Evolutionary conservation across 1,140 invertebrate species (phyloP).

Genomic region (Himalopsyche phryganea): DNA sequence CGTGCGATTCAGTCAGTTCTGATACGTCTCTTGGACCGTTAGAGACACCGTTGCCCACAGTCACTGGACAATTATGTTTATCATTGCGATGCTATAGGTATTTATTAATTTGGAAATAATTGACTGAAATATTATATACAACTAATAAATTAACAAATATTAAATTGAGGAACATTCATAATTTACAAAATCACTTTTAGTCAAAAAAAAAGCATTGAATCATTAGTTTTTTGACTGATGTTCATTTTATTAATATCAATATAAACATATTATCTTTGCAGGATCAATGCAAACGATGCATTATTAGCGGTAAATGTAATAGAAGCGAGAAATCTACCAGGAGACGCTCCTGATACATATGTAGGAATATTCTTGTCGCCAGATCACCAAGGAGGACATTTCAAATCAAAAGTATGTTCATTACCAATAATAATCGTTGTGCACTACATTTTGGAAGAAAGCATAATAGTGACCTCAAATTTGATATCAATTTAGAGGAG

Average conservation of each 20-base stretch:
- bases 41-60: conserved; percentile 26
- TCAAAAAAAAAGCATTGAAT: background rate
- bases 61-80: conserved; percentile 31
- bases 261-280: conserved; percentile 10
- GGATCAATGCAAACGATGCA: conserved; percentile 30
- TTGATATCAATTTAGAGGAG: no score
- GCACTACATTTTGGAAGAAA: no score
- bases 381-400: conserved; percentile 30
- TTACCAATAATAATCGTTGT: conserved; percentile 1
- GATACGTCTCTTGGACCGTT: conserved; percentile 65
- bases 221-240: background rate
- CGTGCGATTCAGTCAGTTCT: conserved; percentile 79
- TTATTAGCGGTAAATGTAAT: conserved; percentile 32
- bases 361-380: conserved; percentile 33
- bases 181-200: no score
- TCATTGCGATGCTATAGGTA: conserved; percentile 31
- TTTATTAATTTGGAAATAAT: background rate
- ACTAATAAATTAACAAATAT: no score
- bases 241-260: conserved; percentile 2
- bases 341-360: conserved; percentile 30
- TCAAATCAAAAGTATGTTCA: conserved; percentile 29
- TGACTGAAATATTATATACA: no score
- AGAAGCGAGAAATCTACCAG: conserved; percentile 31
- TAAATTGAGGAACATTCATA: no score
- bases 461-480: no score